phyloP scores from a whole-genome alignment of 2,113 vertebrate genomes.

The Brevimyrus niger region DNA sequence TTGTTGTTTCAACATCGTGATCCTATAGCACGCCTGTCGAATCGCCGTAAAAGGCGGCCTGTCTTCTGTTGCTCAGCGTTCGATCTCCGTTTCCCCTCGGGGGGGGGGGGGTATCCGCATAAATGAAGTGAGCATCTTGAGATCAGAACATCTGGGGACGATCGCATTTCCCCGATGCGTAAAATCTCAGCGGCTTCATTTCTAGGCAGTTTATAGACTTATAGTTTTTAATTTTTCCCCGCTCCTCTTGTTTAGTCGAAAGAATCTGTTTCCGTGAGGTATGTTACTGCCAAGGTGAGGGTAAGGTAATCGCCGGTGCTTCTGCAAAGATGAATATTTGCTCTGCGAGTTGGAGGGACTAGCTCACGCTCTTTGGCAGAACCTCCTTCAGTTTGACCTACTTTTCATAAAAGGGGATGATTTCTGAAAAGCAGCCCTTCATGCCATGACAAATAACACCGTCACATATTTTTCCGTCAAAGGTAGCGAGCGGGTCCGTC shows the following conservation, averaged over 20 bases:
- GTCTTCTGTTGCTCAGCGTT: neutral
- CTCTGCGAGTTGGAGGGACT: conserved; percentile 31
- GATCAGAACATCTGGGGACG: neutral
- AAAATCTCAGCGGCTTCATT: neutral
- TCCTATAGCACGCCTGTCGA: neutral
- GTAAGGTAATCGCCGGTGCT: conserved; percentile 32
- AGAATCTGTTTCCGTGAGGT: conserved; percentile 31
- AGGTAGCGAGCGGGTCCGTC: conserved; percentile 30
- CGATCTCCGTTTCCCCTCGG: neutral
- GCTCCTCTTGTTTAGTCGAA: neutral
- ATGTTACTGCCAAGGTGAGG: conserved; percentile 44
- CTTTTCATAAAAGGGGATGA: conserved; percentile 55
- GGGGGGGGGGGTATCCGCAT: neutral
- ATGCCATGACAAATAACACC: conserved; percentile 50
- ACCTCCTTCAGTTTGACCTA: conserved; percentile 55
- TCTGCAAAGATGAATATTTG: conserved; percentile 2
- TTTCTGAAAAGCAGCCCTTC: conserved; percentile 46
- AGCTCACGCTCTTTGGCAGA: conserved; percentile 36
- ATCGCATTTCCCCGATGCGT: neutral
- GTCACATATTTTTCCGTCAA: conserved; percentile 50
- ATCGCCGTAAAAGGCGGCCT: neutral
- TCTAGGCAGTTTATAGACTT: neutral
- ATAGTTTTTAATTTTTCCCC: neutral
- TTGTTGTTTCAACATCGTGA: neutral
- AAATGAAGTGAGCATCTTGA: neutral